Base-by-base conservation (phyloP, 2,888 invertebrate genomes). In the Chrysomela aeneicollis region DNA sequence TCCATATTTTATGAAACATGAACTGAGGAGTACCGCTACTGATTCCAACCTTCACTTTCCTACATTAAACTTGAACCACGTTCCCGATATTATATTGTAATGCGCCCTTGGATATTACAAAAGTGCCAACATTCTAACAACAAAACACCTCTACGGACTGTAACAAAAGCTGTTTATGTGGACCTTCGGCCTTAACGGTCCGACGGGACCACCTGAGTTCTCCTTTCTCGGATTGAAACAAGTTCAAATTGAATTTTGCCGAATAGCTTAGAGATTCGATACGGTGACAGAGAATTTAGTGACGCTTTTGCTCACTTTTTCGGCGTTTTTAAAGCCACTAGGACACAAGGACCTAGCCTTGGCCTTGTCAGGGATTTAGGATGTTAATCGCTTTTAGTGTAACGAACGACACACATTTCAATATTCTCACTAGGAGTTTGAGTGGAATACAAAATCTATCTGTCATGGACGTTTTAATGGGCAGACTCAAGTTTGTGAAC, bases 261-360 rank as follows among this genome's bases (percentile, higher is more conserved):
- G 46, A 67, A 65, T 55, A 52, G 63, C 62, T 60, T 59, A 53
- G 52, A 37, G 61, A 68, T 68, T 68, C 57, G 68, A 66, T 66
- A 68, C 68, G 66, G 65, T 63, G 63, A 65, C 68, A 58, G 61
- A 49, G 59, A 61, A 61, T 63, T 68, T 66, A 59, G 68, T 65
- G 35, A 59, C 60, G 60, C 54, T 59, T 59, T 63, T 64, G 58
- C 59, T 30, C 47, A 55, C 17, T 35, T 54, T 63, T 58, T 63
- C 61, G 51, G 61, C 22, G n/a, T 59, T 63, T 42, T 52, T 55
- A 59, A 47, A 58, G 52, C 58, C 57, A 63, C 46, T 47, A 47
- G 61, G 53, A 30, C 66, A 22, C 53, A 63, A 58, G 63, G 63
- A 10, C 32, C 10, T 9, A 35, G 32, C 15, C 42, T 42, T 42